Base-by-base conservation (phyloP, 2,797 vertebrate genomes). In the Spatula clypeata region DNA sequence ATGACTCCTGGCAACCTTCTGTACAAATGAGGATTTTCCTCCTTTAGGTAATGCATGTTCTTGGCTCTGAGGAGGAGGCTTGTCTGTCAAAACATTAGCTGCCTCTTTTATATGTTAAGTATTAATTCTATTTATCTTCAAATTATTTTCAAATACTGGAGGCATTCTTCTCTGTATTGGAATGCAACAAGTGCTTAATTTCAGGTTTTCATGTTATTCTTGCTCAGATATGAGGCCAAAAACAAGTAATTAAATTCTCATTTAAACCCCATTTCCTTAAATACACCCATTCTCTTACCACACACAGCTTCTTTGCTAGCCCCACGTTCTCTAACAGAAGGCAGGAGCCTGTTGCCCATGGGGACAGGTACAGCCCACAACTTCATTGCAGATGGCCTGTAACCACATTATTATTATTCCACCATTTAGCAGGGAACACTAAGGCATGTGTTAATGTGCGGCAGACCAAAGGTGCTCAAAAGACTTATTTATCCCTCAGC, bases 121-220 rank as follows among this genome's bases (percentile, higher is more conserved):
- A 95, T 97, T 95, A 96, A 97, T 96, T 97, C 83, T 95, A 95
- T 94, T 95, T 96, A 96, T 96, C 96, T 96, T 94, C 71, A 1
- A 95, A 97, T 92, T 95, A 94, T 96, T 97, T 96, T 96, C 95
- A 96, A 96, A 96, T 94, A 96, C 94, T 96, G 93, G 91, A 97
- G 94, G 94, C 96, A 96, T 94, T 97, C 93, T 94, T 94, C 60
- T 34, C 69, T 31, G 42, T 94, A 97, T 93, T 96, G 94, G 85
- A 96, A 91, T 88, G 88, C 70, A 96, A 90, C 76, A 71, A 97
- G 90, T 77, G 65, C 88, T 77, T 97, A 90, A 90, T 95, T 96
- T 93, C 90, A 94, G 57, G 92, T 94, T 90, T 94, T 94, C 42
- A 42, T 93, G 88, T 96, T 94, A 85, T 88, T 95, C 83, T 92